Percentiles rank a stretch among this genome's conserved stretches.
Conservation (phyloP, 2,888 invertebrate genomes). For the Agrotis exclamationis region DNA sequence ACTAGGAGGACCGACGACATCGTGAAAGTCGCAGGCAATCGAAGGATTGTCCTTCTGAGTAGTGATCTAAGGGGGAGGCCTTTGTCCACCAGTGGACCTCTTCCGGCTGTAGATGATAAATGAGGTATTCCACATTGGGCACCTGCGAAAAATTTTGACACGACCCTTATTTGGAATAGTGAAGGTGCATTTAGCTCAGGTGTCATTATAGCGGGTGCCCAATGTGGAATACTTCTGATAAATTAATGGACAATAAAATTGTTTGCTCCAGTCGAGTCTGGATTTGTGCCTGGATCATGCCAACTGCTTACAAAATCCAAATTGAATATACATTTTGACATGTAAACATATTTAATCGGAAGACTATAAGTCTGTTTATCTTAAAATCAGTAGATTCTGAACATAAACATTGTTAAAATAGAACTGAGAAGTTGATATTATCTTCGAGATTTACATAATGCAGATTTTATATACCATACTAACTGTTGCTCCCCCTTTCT, state of each 20-base stretch:
- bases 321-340: neutral
- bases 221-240: no score
- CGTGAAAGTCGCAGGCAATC: no score
- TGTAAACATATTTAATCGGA: conserved; percentile 28
- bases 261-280: neutral
- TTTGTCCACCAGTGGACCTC: neutral
- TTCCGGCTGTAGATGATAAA: neutral
- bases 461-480: neutral
- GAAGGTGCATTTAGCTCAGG: no score
- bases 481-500: no score
- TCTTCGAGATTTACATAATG: neutral
- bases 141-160: no score
- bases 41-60: no score
- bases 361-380: conserved; percentile 34
- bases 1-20: no score
- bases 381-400: conserved; percentile 28
- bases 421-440: conserved; percentile 9
- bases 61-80: no score
- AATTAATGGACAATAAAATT: no score
- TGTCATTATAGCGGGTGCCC: no score
- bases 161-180: no score
- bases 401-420: conserved; percentile 22
- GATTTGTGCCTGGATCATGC: neutral
- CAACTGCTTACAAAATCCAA: neutral
- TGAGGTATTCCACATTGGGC: no score